Evolutionary conservation across 2,113 vertebrate genomes (phyloP), one percentile per base, ranked within the genome.

Genomic region (Boulengeromyrus knoepffleri): DNA sequence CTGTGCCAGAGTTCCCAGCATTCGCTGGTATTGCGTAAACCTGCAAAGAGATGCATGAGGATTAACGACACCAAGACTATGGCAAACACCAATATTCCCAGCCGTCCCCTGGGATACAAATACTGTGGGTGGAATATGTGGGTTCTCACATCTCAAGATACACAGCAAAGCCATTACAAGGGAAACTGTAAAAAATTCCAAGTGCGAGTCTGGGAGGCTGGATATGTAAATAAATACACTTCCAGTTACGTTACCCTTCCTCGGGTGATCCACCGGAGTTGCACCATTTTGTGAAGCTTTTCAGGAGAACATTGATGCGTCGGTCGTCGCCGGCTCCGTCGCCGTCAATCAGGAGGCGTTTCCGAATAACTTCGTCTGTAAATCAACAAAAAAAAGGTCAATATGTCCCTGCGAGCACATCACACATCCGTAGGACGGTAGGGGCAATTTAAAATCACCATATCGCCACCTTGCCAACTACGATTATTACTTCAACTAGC

Each of bases 221-320:
- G 58, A 27, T 27, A n/a, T 10, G 58, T 3, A 27, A 66, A 66
- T 10, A 66, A 66, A 27, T 12, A 31, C 31, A 31, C 15, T 42
- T 39, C 5, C 53, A 24, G 5, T 62, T 8, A 24, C 36, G 19
- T 90, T 95, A 98, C 99, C 97, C 97, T 91, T 99, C 99, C 93
- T 99, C 98, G 1, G 97, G 96, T 15, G 96, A 97, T 91, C 96
- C 97, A 2, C 74, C 36, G n/a, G 98, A 97, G 92, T 97, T 96
- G 91, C 97, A 98, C 99, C 98, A 99, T 91, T 99, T 99, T 86
- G 97, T 97, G 94, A 99, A 99, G 92, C 97, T 99, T 94, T 99
- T 99, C 56, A 99, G 95, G 10, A 99, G 94, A 90, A 99, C 94
- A 91, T 99, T 99, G 91, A 99, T 99, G 36, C 98, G 95, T 45